Evolutionary conservation across 92 coral and sea anemone genomes (phyloP), one percentile per base, ranked within the genome.

Genomic region (Epizoanthus scotinus): DNA sequence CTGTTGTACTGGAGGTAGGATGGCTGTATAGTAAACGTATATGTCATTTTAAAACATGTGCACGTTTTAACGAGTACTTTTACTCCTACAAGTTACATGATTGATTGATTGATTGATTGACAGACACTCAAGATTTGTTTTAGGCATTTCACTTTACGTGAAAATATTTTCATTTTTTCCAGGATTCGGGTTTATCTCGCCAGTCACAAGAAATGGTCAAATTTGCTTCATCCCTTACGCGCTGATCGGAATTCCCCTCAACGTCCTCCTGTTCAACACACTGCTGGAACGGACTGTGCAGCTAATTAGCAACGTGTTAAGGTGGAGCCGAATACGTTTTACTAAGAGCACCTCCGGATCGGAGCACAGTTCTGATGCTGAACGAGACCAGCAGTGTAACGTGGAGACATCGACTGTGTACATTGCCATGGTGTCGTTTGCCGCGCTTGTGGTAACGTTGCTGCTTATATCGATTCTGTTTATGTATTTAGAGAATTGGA

Each of bases 141-240:
- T 25, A 2, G 22, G 2, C 2, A 3, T 15, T 62, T 24, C 17
- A 27, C 52, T 47, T 47, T 5, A 47, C 0, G 52, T 47, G 13
- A 47, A 1, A 47, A 47, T 47, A 47, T 9, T 47, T 9, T 10
- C 9, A 44, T 20, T 56, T 34, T 61, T 34, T 34, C 21, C 79
- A 87, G 91, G 91, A 20, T 87, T 87, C 63, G 91, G 91, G 53
- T 60, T 70, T 42, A 87, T 86, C 24, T 73, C 91, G 10, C 91
- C 91, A 50, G 84, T 79, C 28, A 88, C 91, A 15, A 71, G 71
- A 79, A 34, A 62, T 12, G 91, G 91, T 14, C 88, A 88, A 42
- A 67, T 84, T 15, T 84, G 75, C 34, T 88, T 88, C 78, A 77
- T 88, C 13, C 81, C 87, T 38, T 88, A 88, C 66, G 85, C 91